A percentile compares a stretch with the other conserved stretches of the same genome.
Evolutionary conservation across 1,140 invertebrate genomes (phyloP).

Genomic region (Aphis gossypii): DNA sequence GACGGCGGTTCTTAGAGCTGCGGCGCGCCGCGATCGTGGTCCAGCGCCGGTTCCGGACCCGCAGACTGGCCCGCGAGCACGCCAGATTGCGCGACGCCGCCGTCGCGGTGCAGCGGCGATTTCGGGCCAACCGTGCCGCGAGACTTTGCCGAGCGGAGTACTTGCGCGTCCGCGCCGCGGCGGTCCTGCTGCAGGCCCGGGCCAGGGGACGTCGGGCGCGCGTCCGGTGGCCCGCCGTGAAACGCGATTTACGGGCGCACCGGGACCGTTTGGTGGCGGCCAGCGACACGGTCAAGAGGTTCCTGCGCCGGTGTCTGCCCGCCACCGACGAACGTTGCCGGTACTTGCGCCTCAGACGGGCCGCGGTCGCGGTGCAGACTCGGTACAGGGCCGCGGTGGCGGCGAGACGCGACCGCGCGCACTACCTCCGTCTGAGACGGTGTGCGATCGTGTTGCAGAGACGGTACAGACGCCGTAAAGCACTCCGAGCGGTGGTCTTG

Average conservation of each 20-base stretch:
- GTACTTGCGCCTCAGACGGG: slow-evolving; percentile 61
- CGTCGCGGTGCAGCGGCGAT: slow-evolving; percentile 62
- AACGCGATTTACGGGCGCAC: slow-evolving; percentile 63
- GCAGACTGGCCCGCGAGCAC: slow-evolving; percentile 53
- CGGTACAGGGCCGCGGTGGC: slow-evolving; percentile 65
- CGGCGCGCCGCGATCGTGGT: slow-evolving; percentile 67
- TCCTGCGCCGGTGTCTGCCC: slow-evolving; percentile 64
- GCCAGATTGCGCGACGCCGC: slow-evolving; percentile 61
- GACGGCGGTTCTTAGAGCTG: slow-evolving; percentile 62
- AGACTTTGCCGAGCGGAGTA: neutral
- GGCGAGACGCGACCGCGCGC: slow-evolving; percentile 61
- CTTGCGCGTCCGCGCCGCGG: neutral
- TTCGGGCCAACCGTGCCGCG: slow-evolving; percentile 59
- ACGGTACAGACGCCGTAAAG: slow-evolving; percentile 65
- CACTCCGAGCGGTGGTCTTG: neutral
- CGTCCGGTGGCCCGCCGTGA: neutral
- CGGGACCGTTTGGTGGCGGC: slow-evolving; percentile 63
- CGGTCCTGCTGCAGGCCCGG: neutral
- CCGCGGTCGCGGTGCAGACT: slow-evolving; percentile 65
- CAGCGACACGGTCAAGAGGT: slow-evolving; percentile 65
- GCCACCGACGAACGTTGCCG: slow-evolving; percentile 11
- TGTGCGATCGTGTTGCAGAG: slow-evolving; percentile 69
- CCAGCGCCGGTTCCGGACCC: slow-evolving; percentile 67
- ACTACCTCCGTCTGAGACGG: slow-evolving; percentile 62
- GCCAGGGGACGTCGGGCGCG: neutral